Evolutionary conservation across 2,113 vertebrate genomes (phyloP), one percentile per base, ranked within the genome.

Genomic region (Dendropsophus ebraccatus): DNA sequence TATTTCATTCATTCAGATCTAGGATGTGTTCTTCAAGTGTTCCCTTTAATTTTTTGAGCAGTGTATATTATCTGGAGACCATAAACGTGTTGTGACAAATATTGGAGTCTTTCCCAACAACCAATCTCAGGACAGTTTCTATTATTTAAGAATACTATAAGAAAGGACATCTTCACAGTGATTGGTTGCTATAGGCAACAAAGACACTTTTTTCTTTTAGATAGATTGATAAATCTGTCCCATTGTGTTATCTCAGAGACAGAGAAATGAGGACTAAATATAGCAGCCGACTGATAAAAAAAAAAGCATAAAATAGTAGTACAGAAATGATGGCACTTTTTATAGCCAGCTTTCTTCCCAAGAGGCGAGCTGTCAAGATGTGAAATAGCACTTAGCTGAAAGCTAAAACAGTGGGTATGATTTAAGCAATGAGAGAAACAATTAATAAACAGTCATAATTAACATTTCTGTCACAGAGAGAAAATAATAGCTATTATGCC

Each of bases 381-480:
- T 56, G 52, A 84, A 84, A 75, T 60, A 72, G 47, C 81, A 83
- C 81, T 56, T 49, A 30, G 52, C 50, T 58, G 52, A 60, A 74
- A 83, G 69, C 82, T 45, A 45, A 54, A 83, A 83, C 81, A 83
- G 81, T 37, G 81, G 49, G 65, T 54, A 32, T 72, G 65, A 83
- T 72, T 52, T 72, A 54, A 32, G 49, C 62, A 30, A 21, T 65
- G 21, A 73, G 50, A 62, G 37, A 49, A 84, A 75, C 70, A 76
- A 84, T 76, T 84, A 84, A 84, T 62, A 75, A 84, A 75, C 82
- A 84, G 30, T 16, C 32, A 25, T 75, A 74, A 83, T 83, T 83
- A 83, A 72, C 81, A 83, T 54, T 82, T 50, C 60, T 82, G 78
- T 28, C 41, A 83, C 16, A 75, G n/a, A 32, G 45, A 37, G 50